Conservation (phyloP, 2,888 invertebrate species). For the Toxonevra muliebris region DNA sequence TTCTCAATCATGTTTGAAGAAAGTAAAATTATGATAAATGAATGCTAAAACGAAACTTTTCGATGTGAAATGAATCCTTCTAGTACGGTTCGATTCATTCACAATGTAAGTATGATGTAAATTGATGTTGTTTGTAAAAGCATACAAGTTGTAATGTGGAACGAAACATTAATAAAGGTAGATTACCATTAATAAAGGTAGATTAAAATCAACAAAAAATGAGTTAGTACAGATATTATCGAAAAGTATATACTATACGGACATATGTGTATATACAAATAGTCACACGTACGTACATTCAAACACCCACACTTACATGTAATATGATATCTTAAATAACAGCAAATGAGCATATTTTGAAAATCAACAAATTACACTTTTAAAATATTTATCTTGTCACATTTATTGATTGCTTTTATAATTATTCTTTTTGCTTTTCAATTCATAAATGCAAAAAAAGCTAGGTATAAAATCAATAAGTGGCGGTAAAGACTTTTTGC, state of each 20-base stretch:
- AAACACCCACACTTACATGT: neutral
- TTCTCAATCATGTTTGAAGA: too few species aligned
- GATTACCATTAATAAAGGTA: neutral
- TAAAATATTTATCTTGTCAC: conserved; percentile 5
- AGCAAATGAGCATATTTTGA: too few species aligned
- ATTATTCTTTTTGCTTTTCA: too few species aligned
- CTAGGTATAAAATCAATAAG: conserved; percentile 1
- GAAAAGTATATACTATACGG: conserved; percentile 36
- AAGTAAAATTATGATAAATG: too few species aligned
- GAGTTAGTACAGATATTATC: conserved; percentile 2
- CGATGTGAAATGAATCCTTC: neutral
- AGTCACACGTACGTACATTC: conserved; percentile 19
- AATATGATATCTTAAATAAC: too few species aligned
- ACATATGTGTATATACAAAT: conserved; percentile 30
- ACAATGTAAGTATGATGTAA: too few species aligned
- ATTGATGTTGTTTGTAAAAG: neutral
- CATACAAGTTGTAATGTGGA: neutral
- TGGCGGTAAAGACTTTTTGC: conserved; percentile 5
- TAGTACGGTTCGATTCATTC: neutral
- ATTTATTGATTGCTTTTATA: neutral
- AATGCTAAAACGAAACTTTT: neutral
- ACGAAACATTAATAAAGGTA: neutral
- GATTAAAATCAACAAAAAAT: neutral
- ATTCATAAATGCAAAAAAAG: conserved; percentile 6
- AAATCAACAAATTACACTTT: too few species aligned